Conservation (phyloP, 2,888 invertebrate genomes). For the Gonocerus acuteangulatus region DNA sequence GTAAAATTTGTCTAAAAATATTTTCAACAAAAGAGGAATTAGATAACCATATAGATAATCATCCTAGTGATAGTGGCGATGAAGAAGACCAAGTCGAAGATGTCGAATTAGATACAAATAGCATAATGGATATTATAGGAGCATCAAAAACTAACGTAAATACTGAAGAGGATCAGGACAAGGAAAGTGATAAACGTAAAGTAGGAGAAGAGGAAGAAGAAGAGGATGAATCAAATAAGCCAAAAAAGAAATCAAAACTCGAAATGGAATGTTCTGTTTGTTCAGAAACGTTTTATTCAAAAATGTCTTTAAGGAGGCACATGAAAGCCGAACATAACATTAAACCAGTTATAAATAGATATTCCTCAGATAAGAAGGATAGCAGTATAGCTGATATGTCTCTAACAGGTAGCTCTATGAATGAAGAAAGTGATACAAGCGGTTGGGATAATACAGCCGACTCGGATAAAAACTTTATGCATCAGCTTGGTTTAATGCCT, state of each 20-base stretch:
- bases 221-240: slow-evolving; percentile 17
- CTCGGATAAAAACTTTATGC: slow-evolving; percentile 20
- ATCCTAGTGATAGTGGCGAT: slow-evolving; percentile 36
- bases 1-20: slow-evolving; percentile 53
- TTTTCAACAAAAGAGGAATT: slow-evolving; percentile 49
- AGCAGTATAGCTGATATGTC: not conserved
- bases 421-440: slow-evolving; percentile 9
- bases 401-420: not conserved
- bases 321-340: slow-evolving; percentile 32
- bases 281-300: slow-evolving; percentile 28
- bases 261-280: slow-evolving; percentile 27
- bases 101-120: slow-evolving; percentile 29
- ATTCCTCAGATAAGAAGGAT: not conserved
- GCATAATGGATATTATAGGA: slow-evolving; percentile 33
- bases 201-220: slow-evolving; percentile 32
- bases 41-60: slow-evolving; percentile 46
- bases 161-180: slow-evolving; percentile 33
- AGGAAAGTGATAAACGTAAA: slow-evolving; percentile 36
- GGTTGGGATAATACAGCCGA: slow-evolving; percentile 3
- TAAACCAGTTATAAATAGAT: not conserved
- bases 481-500: slow-evolving; percentile 25
- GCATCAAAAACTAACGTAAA: slow-evolving; percentile 21
- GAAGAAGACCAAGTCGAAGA: slow-evolving; percentile 37
- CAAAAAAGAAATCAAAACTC: slow-evolving; percentile 26
- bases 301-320: slow-evolving; percentile 35